Evolutionary conservation across 2,888 invertebrate genomes (phyloP).

Genomic region (Scaptomyza tumidula): DNA sequence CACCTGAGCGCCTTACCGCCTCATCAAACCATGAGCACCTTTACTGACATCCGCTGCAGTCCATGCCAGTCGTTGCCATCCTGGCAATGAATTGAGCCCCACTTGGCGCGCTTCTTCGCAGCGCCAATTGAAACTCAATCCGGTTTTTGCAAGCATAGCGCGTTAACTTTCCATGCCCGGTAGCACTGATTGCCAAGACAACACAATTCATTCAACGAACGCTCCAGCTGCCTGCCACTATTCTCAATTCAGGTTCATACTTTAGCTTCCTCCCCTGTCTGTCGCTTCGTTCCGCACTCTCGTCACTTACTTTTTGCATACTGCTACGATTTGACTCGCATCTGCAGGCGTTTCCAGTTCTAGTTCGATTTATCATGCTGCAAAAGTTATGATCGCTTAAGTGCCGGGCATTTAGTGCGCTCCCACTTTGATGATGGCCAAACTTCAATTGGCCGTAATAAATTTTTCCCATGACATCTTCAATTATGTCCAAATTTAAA

Average conservation of each 20-base stretch:
- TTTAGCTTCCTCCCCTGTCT: not conserved
- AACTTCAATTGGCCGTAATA: constrained; percentile 57
- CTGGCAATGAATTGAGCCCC: constrained; percentile 44
- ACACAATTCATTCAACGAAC: constrained; percentile 62
- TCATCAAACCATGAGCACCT: constrained; percentile 10
- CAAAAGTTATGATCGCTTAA: constrained; percentile 75
- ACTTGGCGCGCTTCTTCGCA: constrained; percentile 30
- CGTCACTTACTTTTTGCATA: constrained; percentile 18
- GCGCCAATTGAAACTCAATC: constrained; percentile 69
- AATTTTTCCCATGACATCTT: constrained; percentile 68
- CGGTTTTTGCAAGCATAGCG: constrained; percentile 58
- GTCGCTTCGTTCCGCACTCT: no score
- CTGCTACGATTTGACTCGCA: constrained; percentile 13
- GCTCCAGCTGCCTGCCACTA: constrained; percentile 38
- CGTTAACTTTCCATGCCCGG: constrained; percentile 77
- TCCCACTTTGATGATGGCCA: constrained; percentile 28
- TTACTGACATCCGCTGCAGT: constrained; percentile 56
- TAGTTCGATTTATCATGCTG: constrained; percentile 68
- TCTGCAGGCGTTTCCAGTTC: constrained; percentile 53
- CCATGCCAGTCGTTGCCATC: constrained; percentile 29
- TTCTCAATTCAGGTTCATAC: constrained; percentile 31
- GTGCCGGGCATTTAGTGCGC: constrained; percentile 63
- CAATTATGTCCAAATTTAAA: constrained; percentile 51
- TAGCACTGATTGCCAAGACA: constrained; percentile 71
- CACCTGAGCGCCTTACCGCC: not conserved